A percentile compares a stretch with the other conserved stretches of the same genome.
Evolutionary conservation across 2,113 vertebrate species (phyloP).

Genomic region (Xenotilapia flavipinnis): DNA sequence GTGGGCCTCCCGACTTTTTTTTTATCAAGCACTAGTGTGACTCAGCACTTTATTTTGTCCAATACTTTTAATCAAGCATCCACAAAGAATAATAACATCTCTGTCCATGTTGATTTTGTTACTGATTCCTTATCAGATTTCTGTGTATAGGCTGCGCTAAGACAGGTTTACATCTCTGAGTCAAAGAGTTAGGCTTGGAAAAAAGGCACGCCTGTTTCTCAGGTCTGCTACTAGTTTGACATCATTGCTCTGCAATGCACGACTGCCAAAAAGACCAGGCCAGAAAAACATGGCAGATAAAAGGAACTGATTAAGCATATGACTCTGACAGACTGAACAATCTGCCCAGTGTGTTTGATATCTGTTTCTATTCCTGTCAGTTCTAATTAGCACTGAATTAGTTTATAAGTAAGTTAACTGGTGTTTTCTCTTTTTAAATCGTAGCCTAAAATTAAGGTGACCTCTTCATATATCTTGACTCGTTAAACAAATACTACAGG

Average conservation of each 20-base stretch:
- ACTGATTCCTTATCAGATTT: not conserved
- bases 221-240: not conserved
- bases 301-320: not conserved
- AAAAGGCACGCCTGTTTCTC: fast-evolving
- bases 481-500: not conserved
- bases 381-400: not conserved
- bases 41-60: not conserved
- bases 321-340: not conserved
- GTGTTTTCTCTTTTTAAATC: not conserved
- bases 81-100: not conserved
- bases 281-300: not conserved
- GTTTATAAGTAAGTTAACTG: not conserved
- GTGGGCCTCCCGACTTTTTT: not conserved
- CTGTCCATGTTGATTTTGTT: not conserved
- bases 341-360: not conserved
- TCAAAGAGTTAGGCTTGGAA: not conserved
- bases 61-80: not conserved
- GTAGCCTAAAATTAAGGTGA: not conserved
- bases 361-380: not conserved
- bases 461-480: not conserved
- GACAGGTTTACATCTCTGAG: not conserved
- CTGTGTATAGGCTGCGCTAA: not conserved
- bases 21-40: not conserved
- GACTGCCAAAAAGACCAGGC: not conserved
- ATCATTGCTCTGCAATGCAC: not conserved